phyloP scores from a whole-genome alignment of 2,797 vertebrate species.

The Labeo calbasu region DNA sequence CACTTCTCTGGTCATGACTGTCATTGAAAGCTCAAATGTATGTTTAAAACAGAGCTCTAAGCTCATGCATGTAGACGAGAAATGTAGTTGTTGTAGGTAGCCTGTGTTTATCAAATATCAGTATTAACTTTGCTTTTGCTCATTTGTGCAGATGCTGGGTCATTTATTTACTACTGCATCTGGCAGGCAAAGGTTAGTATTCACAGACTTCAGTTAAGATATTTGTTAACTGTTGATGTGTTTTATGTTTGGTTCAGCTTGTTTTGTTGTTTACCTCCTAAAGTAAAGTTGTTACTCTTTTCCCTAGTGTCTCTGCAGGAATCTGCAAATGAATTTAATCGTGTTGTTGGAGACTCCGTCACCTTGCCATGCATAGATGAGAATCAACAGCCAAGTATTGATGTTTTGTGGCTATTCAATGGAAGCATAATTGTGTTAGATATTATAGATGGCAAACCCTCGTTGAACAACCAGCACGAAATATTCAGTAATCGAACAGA shows the following conservation, averaged over 20 bases:
- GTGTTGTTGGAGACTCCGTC: background rate
- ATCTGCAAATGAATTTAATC: too few species aligned
- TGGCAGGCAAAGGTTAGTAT: background rate
- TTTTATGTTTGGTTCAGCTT: background rate
- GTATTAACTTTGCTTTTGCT: background rate
- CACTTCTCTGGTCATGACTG: too few species aligned
- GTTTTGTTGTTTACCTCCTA: background rate
- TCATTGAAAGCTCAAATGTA: background rate
- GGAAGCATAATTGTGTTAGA: fast-evolving
- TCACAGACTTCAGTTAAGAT: background rate
- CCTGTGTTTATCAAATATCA: background rate
- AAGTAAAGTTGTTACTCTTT: background rate
- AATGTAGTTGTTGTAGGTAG: background rate
- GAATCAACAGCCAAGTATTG: background rate
- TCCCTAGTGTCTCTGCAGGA: background rate
- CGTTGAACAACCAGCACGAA: fast-evolving
- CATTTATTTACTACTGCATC: background rate
- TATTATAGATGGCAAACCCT: background rate
- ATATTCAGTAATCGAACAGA: background rate
- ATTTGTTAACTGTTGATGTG: background rate
- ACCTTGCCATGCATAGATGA: background rate
- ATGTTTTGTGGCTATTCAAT: background rate
- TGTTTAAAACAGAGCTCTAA: background rate
- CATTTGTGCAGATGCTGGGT: background rate
- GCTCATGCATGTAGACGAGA: background rate